phyloP scores from a whole-genome alignment of 1,140 invertebrate species.

The Zophobas morio region DNA sequence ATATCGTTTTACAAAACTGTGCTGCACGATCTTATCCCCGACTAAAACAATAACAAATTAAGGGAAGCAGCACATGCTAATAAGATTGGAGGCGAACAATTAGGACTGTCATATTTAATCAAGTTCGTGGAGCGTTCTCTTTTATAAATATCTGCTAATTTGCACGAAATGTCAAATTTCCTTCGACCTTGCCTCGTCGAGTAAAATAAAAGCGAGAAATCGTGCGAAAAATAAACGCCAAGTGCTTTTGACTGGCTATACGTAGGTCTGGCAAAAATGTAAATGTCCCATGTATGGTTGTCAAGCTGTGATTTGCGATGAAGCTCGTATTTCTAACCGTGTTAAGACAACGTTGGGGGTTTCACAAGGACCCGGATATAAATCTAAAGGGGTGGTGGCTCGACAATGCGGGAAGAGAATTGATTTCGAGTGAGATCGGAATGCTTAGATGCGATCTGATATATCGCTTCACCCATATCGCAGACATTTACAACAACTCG shows the following conservation, averaged over 20 bases:
- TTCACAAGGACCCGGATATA: constrained; percentile 53
- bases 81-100: constrained; percentile 36
- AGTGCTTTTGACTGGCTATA: constrained; percentile 3
- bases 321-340: constrained; percentile 53
- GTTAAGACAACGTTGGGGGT: constrained; percentile 56
- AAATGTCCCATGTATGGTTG: constrained; percentile 19
- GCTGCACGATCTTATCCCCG: constrained; percentile 28
- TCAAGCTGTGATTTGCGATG: constrained; percentile 44
- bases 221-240: not conserved
- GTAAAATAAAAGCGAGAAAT: not conserved
- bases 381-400: constrained; percentile 53
- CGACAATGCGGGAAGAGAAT: constrained; percentile 57
- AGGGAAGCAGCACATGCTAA: constrained; percentile 33
- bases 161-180: not conserved
- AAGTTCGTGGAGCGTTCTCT: not conserved
- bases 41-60: constrained; percentile 36
- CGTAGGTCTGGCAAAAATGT: constrained; percentile 18
- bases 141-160: not conserved
- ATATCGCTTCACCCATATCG: constrained; percentile 53
- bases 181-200: not conserved
- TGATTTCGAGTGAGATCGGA: constrained; percentile 58
- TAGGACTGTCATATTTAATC: constrained; percentile 16
- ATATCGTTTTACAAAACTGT: constrained; percentile 36
- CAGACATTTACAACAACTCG: constrained; percentile 45
- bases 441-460: constrained; percentile 57